phyloP scores from a whole-genome alignment of 2,113 vertebrate genomes.

The Myotis davidii region DNA sequence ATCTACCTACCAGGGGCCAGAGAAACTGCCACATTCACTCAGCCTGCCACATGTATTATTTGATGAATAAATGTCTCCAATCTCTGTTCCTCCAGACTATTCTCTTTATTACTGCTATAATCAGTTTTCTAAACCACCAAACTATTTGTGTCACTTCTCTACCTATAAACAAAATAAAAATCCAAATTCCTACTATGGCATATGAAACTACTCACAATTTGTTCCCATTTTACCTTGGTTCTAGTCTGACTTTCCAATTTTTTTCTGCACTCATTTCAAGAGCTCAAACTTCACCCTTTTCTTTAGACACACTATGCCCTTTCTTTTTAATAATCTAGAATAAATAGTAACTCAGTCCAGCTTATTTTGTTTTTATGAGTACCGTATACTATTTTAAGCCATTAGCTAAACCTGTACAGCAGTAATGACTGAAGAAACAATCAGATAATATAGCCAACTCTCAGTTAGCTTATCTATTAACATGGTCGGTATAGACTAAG shows the following conservation, averaged over 20 bases:
- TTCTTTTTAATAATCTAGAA: constrained; percentile 67
- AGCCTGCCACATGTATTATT: neutral
- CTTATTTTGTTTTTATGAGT: constrained; percentile 62
- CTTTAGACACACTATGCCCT: constrained; percentile 6
- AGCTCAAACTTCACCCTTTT: constrained; percentile 16
- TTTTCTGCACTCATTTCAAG: neutral
- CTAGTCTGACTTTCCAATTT: neutral
- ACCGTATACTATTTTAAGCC: constrained; percentile 44
- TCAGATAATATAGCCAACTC: neutral
- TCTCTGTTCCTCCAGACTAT: neutral
- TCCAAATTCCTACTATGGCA: neutral
- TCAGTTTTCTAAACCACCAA: constrained; percentile 34
- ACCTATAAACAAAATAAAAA: constrained; percentile 27
- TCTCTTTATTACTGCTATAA: constrained; percentile 27
- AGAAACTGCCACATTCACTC: neutral
- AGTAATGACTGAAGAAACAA: constrained; percentile 45
- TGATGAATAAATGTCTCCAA: constrained; percentile 23
- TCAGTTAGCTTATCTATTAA: constrained; percentile 41
- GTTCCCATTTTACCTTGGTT: neutral
- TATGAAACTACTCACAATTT: neutral
- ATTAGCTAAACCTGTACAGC: constrained; percentile 30
- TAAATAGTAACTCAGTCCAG: constrained; percentile 32
- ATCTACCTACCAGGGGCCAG: neutral
- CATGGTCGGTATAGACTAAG: neutral
- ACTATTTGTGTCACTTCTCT: neutral